Conservation (phyloP, 2,113 vertebrate genomes). For the Neopipo cinnamomea region DNA sequence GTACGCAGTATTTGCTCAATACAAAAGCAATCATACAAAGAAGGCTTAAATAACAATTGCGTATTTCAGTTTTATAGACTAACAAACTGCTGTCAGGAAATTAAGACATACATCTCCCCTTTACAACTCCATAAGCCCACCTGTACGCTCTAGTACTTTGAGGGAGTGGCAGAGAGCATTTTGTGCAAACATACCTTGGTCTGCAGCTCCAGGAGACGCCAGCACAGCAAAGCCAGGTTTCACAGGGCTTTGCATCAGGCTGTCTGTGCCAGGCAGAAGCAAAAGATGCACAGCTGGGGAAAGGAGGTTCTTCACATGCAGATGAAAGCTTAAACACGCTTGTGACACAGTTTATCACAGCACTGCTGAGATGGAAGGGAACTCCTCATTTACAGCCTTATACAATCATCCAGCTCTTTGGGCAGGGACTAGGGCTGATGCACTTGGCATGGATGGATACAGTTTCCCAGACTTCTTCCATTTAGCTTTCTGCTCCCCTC, state of each 20-base stretch:
- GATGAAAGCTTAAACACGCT: neutral
- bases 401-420: neutral
- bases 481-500: neutral
- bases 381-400: neutral
- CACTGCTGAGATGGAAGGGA: neutral
- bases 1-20: neutral
- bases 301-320: neutral
- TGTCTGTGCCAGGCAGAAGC: neutral
- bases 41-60: constrained; percentile 37
- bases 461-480: neutral
- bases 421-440: too few relatives aligned
- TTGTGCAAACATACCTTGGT: neutral
- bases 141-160: neutral
- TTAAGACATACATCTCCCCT: constrained; percentile 24
- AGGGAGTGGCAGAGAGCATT: neutral
- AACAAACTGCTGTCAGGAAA: constrained; percentile 57
- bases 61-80: constrained; percentile 31
- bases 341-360: neutral
- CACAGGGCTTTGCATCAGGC: neutral
- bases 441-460: too few relatives aligned
- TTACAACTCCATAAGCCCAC: neutral
- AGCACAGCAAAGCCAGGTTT: neutral
- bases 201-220: neutral
- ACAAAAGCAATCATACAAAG: neutral
- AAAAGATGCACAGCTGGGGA: neutral